phyloP scores from a whole-genome alignment of 2,888 invertebrate species.

The Tenthredo distinguenda region DNA sequence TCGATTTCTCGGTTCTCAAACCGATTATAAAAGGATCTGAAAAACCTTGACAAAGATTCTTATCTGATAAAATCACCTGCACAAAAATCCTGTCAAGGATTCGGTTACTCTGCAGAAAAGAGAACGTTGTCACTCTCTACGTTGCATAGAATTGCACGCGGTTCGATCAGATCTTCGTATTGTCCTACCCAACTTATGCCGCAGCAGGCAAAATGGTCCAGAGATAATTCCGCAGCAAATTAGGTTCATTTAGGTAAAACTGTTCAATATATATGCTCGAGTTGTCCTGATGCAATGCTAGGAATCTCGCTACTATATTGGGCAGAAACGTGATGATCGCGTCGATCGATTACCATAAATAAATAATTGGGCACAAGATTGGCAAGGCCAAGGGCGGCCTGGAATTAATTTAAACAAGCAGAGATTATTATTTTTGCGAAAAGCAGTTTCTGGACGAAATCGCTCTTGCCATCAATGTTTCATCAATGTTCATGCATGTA shows the following conservation, averaged over 20 bases:
- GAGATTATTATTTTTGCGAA: not conserved
- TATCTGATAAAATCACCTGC: not conserved
- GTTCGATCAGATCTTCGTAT: not conserved
- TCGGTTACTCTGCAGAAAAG: not conserved
- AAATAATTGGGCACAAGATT: not conserved
- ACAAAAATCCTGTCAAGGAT: constrained; percentile 4
- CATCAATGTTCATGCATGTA: no score
- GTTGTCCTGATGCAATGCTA: not conserved
- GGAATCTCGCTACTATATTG: not conserved
- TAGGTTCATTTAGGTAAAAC: not conserved
- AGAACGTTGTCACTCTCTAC: not conserved
- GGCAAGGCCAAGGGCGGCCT: not conserved
- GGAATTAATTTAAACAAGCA: not conserved
- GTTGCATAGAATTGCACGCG: not conserved
- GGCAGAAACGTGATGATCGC: not conserved
- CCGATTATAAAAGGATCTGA: not conserved
- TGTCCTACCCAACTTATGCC: not conserved
- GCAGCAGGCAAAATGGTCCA: not conserved
- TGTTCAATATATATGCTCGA: not conserved
- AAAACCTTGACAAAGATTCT: not conserved
- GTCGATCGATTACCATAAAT: not conserved
- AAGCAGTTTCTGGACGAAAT: not conserved
- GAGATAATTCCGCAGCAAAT: not conserved
- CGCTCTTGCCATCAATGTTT: not conserved
- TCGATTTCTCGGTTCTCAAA: not conserved